A percentile compares a stretch with the other conserved stretches of the same genome.
Evolutionary conservation across 2,888 invertebrate species (phyloP).

Genomic region (Electrophaes corylata): DNA sequence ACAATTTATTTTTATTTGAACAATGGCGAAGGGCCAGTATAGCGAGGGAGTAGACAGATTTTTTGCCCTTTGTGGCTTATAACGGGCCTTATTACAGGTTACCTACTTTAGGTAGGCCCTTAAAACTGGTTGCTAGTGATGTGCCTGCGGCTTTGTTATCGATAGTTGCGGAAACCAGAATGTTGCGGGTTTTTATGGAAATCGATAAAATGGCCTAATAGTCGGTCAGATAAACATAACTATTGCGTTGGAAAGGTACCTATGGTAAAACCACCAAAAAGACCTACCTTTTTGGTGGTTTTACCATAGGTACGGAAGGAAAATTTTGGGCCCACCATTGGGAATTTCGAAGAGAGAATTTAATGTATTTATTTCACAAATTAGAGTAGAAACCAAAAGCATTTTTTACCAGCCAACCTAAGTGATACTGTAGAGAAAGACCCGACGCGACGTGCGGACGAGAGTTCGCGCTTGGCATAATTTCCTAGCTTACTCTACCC

Average conservation of each 20-base stretch:
- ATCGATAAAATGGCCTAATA: neutral
- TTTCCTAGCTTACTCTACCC: too few species aligned
- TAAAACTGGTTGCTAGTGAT: slow-evolving; percentile 44
- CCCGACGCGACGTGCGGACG: too few species aligned
- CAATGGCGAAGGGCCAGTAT: slow-evolving; percentile 23
- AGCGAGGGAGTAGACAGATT: slow-evolving; percentile 30
- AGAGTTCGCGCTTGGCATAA: too few species aligned
- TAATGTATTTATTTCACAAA: too few species aligned
- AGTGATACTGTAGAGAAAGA: too few species aligned
- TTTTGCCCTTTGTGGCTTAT: slow-evolving; percentile 39
- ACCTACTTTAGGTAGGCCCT: slow-evolving; percentile 36
- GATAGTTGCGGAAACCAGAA: slow-evolving; percentile 26
- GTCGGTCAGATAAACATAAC: neutral
- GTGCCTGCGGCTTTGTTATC: slow-evolving; percentile 33
- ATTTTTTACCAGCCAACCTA: too few species aligned
- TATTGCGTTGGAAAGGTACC: neutral
- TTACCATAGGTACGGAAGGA: too few species aligned
- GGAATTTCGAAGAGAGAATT: too few species aligned
- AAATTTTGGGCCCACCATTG: too few species aligned
- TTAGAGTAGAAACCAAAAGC: too few species aligned
- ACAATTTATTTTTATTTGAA: slow-evolving; percentile 1
- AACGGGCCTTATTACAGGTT: slow-evolving; percentile 52
- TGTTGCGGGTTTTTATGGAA: slow-evolving; percentile 1
- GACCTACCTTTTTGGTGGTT: too few species aligned
- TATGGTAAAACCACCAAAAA: neutral